A percentile compares a stretch with the other conserved stretches of the same genome.
Conservation (phyloP, 2,888 invertebrate genomes). For the Charanyca ferruginea region DNA sequence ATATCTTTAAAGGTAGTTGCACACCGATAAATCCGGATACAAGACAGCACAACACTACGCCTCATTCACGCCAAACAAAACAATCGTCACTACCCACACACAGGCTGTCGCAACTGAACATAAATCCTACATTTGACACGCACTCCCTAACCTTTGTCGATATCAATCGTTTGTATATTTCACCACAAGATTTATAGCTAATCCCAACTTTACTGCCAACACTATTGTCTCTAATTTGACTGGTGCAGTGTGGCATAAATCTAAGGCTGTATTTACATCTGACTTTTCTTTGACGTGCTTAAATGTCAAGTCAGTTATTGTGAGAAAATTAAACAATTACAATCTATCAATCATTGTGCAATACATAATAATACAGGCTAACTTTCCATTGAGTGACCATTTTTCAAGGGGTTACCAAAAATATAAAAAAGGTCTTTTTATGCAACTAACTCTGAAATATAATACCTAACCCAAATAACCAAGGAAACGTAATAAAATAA, state of each 20-base stretch:
- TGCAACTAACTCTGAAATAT: no score
- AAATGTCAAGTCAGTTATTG: slow-evolving; percentile 3
- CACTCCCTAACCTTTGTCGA: slow-evolving; percentile 65
- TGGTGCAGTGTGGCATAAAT: slow-evolving; percentile 29
- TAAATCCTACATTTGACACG: slow-evolving; percentile 72
- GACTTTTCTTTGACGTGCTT: not conserved
- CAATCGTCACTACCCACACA: slow-evolving; percentile 71
- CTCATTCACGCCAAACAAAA: slow-evolving; percentile 53
- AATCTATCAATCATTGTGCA: no score
- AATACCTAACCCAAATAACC: no score
- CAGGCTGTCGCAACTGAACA: slow-evolving; percentile 63
- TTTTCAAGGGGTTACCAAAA: no score
- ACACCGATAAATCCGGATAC: slow-evolving; percentile 4
- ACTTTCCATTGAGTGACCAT: no score
- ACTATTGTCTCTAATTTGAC: slow-evolving; percentile 64
- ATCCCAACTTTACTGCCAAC: slow-evolving; percentile 53
- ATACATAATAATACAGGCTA: no score
- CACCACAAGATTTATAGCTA: slow-evolving; percentile 62
- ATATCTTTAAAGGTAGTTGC: not conserved
- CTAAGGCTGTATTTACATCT: slow-evolving; percentile 33
- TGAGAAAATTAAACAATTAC: no score
- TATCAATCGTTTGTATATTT: slow-evolving; percentile 66
- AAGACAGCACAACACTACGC: slow-evolving; percentile 41
- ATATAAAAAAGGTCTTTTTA: no score
- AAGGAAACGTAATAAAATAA: no score